Conservation (phyloP, 2,888 invertebrate species). For the Ariolimax columbianus region DNA sequence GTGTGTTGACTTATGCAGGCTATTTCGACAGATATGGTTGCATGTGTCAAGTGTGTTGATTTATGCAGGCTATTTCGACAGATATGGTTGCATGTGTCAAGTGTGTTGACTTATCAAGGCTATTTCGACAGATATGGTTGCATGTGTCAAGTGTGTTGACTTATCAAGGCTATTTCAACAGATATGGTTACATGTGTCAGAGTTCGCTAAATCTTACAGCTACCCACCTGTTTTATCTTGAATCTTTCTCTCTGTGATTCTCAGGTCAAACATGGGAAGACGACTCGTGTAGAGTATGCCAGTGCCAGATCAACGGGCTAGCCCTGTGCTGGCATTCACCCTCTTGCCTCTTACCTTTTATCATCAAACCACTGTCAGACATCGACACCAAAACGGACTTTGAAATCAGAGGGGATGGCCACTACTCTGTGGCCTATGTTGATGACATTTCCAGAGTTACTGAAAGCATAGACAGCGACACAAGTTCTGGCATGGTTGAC, state of each 20-base stretch:
- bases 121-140: no score
- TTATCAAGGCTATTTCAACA: no score
- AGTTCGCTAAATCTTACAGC: no score
- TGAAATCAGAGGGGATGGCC: not conserved
- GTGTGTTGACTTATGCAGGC: no score
- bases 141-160: no score
- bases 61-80: no score
- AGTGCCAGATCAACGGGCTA: conserved; percentile 48
- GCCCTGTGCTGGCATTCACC: conserved; percentile 37
- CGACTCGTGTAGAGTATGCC: conserved; percentile 30
- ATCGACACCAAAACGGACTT: not conserved
- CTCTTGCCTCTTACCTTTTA: conserved; percentile 29
- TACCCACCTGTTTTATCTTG: no score
- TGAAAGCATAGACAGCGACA: not conserved
- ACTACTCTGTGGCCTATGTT: not conserved
- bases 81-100: no score
- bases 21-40: no score
- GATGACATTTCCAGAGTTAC: not conserved
- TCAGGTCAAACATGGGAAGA: conserved; percentile 44
- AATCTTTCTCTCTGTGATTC: not conserved
- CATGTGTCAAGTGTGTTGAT: no score
- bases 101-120: no score
- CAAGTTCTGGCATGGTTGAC: not conserved
- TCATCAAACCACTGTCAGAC: conserved; percentile 12
- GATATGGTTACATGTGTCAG: no score